phyloP scores from a whole-genome alignment of 2,113 vertebrate genomes.

The rat (Rattus norvegicus) region GRCr8 NC_086021.1:80965001-80965500 shows the following conservation, averaged over 20 bases:
- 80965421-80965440: too few relatives aligned
- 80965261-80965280: not conserved
- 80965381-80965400: not conserved
- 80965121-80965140: too few relatives aligned
- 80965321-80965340: not conserved
- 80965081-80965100: not conserved
- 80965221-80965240: not conserved
- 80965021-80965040: not conserved
- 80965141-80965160: not conserved
- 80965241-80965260: not conserved
- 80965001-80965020: not conserved
- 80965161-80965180: not conserved
- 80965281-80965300: not conserved
- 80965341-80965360: not conserved
- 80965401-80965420: not conserved
- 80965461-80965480: not conserved
- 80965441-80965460: too few relatives aligned
- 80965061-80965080: not conserved
- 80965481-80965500: not conserved
- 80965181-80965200: not conserved
- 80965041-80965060: not conserved
- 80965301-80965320: not conserved
- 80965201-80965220: not conserved
- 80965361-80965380: not conserved
- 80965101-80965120: not conserved